These are phyloP conservation scores for Drosophila tsacasi DNA, from an alignment of 1,140 invertebrate species.

Conservation along the genomic window DNA sequence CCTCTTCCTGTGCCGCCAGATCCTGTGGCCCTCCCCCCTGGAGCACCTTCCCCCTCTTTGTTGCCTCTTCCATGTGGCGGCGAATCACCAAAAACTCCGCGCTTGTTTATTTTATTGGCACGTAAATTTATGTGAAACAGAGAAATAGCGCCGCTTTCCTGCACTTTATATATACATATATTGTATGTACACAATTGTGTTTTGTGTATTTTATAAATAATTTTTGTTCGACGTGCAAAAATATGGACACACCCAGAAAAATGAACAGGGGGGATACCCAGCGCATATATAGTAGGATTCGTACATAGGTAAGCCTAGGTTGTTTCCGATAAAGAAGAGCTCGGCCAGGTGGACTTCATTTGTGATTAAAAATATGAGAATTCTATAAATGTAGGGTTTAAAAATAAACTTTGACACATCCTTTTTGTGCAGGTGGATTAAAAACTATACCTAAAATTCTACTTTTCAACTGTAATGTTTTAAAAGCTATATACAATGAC, in stretches of 20 bases:
- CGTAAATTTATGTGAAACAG: conserved; percentile 73
- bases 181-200: conserved; percentile 56
- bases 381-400: not conserved
- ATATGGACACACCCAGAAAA: conserved; percentile 60
- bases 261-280: not conserved
- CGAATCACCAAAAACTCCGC: conserved; percentile 74
- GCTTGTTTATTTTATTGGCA: conserved; percentile 83
- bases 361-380: not conserved
- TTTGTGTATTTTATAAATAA: conserved; percentile 75
- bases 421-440: not conserved
- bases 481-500: not conserved
- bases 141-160: conserved; percentile 18
- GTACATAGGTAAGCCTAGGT: not conserved
- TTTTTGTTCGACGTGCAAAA: conserved; percentile 61
- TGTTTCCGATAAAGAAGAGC: not conserved
- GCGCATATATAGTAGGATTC: not conserved
- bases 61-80: conserved; percentile 46
- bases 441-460: no score
- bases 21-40: not conserved
- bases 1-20: conserved; percentile 43
- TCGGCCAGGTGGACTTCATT: not conserved
- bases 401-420: no score
- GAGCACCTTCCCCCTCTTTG: not conserved
- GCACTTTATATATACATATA: conserved; percentile 40
- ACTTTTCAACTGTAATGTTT: not conserved